Conservation (phyloP, 2,888 invertebrate species). For the Amphipyra berbera region DNA sequence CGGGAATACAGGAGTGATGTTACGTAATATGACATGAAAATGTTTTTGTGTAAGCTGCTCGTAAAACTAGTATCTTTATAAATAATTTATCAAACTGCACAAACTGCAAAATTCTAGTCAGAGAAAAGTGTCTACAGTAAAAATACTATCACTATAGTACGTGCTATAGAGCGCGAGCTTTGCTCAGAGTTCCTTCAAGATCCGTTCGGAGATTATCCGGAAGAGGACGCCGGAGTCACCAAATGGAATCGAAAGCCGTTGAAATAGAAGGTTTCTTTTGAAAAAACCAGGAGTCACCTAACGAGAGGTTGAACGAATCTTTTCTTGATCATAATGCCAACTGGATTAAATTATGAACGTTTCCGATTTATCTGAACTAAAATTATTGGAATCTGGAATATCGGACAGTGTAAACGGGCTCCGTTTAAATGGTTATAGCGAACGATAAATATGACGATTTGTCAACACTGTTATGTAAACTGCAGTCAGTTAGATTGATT, state of each 20-base stretch:
- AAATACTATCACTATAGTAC: not conserved
- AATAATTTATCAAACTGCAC: not conserved
- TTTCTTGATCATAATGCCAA: no score
- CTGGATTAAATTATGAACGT: no score
- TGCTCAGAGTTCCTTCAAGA: conserved; percentile 20
- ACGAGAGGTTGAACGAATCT: not conserved
- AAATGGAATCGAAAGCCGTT: conserved; percentile 16
- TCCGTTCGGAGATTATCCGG: conserved; percentile 28
- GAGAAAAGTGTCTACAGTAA: not conserved
- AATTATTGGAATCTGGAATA: no score
- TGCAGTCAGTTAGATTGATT: conserved; percentile 38
- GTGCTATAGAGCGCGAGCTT: not conserved
- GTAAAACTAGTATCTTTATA: not conserved
- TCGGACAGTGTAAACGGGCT: conserved; percentile 2
- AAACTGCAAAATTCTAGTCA: not conserved
- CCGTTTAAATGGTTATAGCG: conserved; percentile 1
- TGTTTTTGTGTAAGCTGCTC: no score
- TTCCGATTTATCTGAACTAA: no score
- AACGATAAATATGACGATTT: conserved; percentile 22
- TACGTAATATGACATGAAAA: no score
- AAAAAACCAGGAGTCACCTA: not conserved
- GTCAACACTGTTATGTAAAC: conserved; percentile 33
- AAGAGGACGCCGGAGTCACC: conserved; percentile 12
- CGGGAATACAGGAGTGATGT: no score
- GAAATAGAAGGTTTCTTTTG: conserved; percentile 9